These are phyloP conservation scores for Lucilia cuprina DNA, from an alignment of 1,140 invertebrate species.

Conservation along the genomic window DNA sequence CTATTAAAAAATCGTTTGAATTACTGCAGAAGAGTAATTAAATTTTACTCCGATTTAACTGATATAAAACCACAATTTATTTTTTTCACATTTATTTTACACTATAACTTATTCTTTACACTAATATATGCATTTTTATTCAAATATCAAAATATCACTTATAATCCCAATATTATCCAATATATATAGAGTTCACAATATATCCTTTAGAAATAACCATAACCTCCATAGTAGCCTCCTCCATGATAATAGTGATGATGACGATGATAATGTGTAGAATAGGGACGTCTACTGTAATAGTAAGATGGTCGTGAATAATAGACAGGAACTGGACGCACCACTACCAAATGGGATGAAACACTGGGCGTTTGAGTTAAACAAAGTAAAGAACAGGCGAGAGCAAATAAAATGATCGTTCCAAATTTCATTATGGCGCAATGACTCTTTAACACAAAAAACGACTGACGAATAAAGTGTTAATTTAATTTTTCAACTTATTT, in stretches of 20 bases:
- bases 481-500: constrained; percentile 12
- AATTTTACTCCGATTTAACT: no score
- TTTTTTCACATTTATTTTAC: no score
- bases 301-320: background rate
- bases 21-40: no score
- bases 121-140: no score
- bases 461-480: background rate
- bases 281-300: background rate
- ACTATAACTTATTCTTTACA: no score
- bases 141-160: background rate
- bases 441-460: background rate
- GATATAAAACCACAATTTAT: no score
- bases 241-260: constrained; percentile 34
- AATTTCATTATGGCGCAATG: background rate
- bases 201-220: background rate
- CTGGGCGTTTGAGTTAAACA: background rate
- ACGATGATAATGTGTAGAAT: background rate
- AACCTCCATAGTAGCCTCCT: constrained; percentile 22
- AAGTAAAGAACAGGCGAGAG: background rate
- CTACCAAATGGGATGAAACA: background rate
- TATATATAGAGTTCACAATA: background rate
- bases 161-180: background rate
- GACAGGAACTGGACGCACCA: background rate
- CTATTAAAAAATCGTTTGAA: no score
- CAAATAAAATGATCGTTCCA: background rate